phyloP scores from a whole-genome alignment of 2,888 invertebrate species.

The Drosophila phalerata region DNA sequence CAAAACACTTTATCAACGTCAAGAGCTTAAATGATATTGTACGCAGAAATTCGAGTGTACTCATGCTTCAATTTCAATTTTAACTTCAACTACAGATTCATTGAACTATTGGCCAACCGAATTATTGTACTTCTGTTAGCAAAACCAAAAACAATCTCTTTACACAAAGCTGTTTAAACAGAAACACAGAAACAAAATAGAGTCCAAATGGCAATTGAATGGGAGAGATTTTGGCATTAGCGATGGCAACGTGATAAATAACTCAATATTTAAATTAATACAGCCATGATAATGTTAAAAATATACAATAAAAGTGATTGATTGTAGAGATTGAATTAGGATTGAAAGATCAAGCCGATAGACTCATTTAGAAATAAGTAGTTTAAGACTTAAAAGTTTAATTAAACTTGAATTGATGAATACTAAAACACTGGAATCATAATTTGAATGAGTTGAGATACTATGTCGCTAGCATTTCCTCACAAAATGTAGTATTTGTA shows the following conservation, averaged over 20 bases:
- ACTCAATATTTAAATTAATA: not conserved
- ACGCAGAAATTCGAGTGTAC: conserved; percentile 40
- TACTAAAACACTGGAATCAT: too few species aligned
- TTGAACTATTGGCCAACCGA: conserved; percentile 49
- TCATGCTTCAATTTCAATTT: conserved; percentile 21
- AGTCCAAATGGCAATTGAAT: conserved; percentile 4
- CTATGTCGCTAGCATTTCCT: too few species aligned
- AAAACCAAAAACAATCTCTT: conserved; percentile 47
- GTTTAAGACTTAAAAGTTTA: too few species aligned
- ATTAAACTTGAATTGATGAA: too few species aligned
- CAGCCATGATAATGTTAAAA: too few species aligned
- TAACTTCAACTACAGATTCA: conserved; percentile 29
- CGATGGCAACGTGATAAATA: conserved; percentile 33
- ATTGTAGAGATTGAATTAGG: too few species aligned
- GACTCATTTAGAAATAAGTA: too few species aligned
- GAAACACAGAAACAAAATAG: conserved; percentile 15
- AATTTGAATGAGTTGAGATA: too few species aligned
- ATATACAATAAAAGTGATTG: too few species aligned
- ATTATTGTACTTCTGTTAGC: conserved; percentile 55
- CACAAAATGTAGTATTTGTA: too few species aligned
- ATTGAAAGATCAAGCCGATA: too few species aligned
- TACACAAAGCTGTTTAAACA: conserved; percentile 53
- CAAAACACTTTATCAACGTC: conserved; percentile 71
- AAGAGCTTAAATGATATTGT: conserved; percentile 61
- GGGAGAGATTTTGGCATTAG: conserved; percentile 31